A percentile compares a stretch with the other conserved stretches of the same genome.
These are phyloP conservation scores for Macrosteles quadrilineatus DNA, from an alignment of 1,140 invertebrate species.

Conservation along the genomic window DNA sequence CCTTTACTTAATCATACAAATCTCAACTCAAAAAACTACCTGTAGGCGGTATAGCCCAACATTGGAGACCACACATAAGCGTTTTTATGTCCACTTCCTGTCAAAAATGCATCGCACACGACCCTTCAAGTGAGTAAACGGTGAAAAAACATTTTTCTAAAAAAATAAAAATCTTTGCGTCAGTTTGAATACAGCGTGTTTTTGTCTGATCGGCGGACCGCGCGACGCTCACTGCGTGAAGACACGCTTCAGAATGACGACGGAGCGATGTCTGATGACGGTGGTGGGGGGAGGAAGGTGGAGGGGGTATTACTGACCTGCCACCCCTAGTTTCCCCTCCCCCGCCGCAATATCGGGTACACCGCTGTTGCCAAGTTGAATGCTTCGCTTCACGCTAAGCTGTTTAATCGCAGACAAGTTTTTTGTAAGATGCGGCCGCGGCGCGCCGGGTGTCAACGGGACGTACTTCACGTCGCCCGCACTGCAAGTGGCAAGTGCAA, in stretches of 20 bases:
- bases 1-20: not conserved
- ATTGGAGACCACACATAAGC: conserved; percentile 29
- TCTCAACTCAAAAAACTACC: conserved; percentile 22
- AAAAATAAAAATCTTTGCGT: conserved; percentile 1
- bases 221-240: conserved; percentile 16
- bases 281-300: conserved; percentile 1
- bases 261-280: not conserved
- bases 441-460: not conserved
- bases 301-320: not conserved
- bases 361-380: conserved; percentile 28
- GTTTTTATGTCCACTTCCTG: conserved; percentile 18
- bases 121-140: not conserved
- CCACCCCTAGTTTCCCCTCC: conserved; percentile 6
- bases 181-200: conserved; percentile 22
- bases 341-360: conserved; percentile 24
- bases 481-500: too few species aligned
- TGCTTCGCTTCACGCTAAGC: conserved; percentile 20
- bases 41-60: conserved; percentile 30
- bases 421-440: conserved; percentile 1
- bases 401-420: conserved; percentile 25
- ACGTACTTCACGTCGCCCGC: conserved; percentile 2
- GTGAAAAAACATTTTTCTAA: conserved; percentile 21
- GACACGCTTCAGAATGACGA: conserved; percentile 17
- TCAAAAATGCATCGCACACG: conserved; percentile 11
- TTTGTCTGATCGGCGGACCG: not conserved